Percentiles rank a stretch among this genome's conserved stretches.
phyloP scores from a whole-genome alignment of 2,888 invertebrate genomes.

The Agrotis exclamationis region DNA sequence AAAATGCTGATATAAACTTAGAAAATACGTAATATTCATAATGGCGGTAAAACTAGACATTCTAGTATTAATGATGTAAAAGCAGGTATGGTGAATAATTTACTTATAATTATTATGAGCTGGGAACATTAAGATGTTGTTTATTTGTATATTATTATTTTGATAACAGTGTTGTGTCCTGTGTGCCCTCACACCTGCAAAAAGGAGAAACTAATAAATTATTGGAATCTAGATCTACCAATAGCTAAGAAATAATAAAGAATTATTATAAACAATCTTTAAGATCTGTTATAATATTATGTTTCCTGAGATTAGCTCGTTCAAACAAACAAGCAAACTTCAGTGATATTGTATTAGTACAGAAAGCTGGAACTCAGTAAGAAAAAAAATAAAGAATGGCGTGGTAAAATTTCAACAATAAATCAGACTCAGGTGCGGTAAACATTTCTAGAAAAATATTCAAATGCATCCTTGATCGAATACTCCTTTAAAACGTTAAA shows the following conservation, averaged over 20 bases:
- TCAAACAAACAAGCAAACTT: too few relatives aligned
- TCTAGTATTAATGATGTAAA: constrained; percentile 23
- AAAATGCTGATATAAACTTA: constrained; percentile 54
- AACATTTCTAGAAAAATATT: not conserved
- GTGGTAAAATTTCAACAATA: too few relatives aligned
- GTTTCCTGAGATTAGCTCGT: too few relatives aligned
- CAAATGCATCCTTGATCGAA: not conserved
- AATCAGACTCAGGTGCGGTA: too few relatives aligned
- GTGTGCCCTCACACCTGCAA: not conserved
- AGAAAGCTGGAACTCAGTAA: too few relatives aligned
- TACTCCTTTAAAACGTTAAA: not conserved
- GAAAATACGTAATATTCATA: constrained; percentile 55
- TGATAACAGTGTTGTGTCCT: not conserved
- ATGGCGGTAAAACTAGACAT: constrained; percentile 36
- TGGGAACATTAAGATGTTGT: constrained; percentile 16
- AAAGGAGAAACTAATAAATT: not conserved
- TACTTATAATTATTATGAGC: constrained; percentile 27
- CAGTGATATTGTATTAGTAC: too few relatives aligned
- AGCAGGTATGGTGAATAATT: constrained; percentile 48
- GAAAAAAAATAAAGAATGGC: too few relatives aligned
- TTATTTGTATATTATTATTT: constrained; percentile 41
- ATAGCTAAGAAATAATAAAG: not conserved
- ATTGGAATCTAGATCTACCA: not conserved
- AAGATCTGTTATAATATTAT: too few relatives aligned
- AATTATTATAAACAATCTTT: too few relatives aligned